Conservation (phyloP, 1,140 invertebrate genomes). For the Nylanderia fulva region DNA sequence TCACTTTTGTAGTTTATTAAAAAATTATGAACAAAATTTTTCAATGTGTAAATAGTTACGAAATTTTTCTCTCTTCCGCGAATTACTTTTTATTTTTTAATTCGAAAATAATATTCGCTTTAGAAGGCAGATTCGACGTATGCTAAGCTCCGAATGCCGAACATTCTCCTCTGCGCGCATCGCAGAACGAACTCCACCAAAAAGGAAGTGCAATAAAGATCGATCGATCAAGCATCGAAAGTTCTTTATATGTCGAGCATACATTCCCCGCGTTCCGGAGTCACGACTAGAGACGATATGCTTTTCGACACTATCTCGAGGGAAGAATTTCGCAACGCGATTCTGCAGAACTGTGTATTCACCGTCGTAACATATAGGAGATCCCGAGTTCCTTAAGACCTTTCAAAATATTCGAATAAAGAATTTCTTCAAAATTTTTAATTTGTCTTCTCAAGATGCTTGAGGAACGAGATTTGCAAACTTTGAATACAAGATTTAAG, state of each 20-base stretch:
- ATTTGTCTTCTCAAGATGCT: neutral
- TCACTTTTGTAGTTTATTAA: no score
- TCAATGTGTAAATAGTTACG: no score
- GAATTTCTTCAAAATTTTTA: neutral
- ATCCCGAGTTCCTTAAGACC: neutral
- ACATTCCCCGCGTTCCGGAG: constrained; percentile 16
- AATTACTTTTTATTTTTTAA: neutral
- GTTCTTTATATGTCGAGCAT: constrained; percentile 34
- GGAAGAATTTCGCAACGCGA: constrained; percentile 35
- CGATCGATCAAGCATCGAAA: constrained; percentile 46
- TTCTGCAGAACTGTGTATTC: constrained; percentile 26
- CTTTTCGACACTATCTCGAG: constrained; percentile 37
- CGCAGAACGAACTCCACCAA: neutral
- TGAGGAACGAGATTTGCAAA: neutral
- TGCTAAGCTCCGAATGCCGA: neutral
- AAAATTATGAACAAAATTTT: no score
- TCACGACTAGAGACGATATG: constrained; percentile 45
- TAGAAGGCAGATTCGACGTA: neutral
- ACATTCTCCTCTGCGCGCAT: neutral
- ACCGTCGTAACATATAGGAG: neutral
- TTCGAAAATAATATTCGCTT: neutral
- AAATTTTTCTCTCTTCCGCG: no score
- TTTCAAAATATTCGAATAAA: neutral
- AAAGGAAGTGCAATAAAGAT: constrained; percentile 17
- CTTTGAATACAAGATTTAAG: neutral